Evolutionary conservation across 2,888 invertebrate species (phyloP).

Genomic region (Flexamia atlantica): DNA sequence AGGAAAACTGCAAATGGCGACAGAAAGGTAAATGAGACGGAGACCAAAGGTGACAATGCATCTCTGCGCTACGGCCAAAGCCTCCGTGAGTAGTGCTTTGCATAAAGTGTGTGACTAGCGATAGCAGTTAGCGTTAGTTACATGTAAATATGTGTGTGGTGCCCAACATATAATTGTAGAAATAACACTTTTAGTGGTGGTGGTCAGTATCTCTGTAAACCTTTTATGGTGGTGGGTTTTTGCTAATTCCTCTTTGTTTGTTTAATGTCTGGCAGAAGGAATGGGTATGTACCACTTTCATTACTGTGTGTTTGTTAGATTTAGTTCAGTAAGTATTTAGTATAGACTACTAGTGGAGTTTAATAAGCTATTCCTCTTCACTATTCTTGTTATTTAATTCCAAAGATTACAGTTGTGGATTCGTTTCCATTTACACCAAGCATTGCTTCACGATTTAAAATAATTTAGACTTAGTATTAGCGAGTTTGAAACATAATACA

Average conservation of each 20-base stretch:
- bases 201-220: neutral
- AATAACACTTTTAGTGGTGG: neutral
- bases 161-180: slow-evolving; percentile 42
- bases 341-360: too few relatives aligned
- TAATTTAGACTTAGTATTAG: too few relatives aligned
- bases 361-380: too few relatives aligned
- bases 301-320: neutral
- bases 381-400: too few relatives aligned
- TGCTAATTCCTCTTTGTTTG: slow-evolving; percentile 32
- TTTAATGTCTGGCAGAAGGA: slow-evolving; percentile 51
- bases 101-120: slow-evolving; percentile 5
- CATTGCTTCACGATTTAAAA: too few relatives aligned
- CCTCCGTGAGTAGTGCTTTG: slow-evolving; percentile 31
- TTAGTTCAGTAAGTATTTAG: neutral
- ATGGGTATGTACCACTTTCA: slow-evolving; percentile 26
- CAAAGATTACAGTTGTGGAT: too few relatives aligned
- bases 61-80: neutral
- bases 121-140: neutral
- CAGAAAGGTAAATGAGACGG: neutral
- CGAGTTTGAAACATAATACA: too few relatives aligned
- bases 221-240: slow-evolving; percentile 9
- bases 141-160: slow-evolving; percentile 34
- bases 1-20: neutral
- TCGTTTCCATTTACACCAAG: too few relatives aligned
- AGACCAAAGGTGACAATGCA: neutral